Base-by-base conservation (phyloP, 2,797 vertebrate species). In the Semaprochilodus insignis region DNA sequence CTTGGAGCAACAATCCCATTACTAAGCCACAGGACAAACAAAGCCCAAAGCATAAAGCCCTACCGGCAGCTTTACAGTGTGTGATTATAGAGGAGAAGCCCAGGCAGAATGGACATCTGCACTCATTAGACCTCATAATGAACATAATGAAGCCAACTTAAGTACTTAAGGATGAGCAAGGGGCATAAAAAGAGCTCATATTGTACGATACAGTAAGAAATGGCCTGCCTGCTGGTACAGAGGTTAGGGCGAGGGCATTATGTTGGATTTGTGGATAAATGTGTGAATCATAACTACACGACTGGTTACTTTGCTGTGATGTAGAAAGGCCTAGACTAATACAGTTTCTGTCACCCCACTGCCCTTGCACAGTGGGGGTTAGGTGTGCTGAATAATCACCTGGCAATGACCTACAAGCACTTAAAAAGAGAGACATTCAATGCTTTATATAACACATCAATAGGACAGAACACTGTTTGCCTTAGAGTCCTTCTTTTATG, bases 101-200 rank as follows among this genome's bases (percentile, higher is more conserved):
- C 19, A 66, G 40, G 27, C 25, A 82, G 19, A 31, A 63, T 8
- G 6, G 71, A 54, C 25, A 59, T 54, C 74, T 60, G 80, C 69
- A 40, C 80, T 76, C 65, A 83, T 81, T 80, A 78, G 52, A 77
- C 72, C 62, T 82, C 74, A 69, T 74, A 74, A 85, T 74, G 44
- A 27, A 72, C 74, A 69, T 74, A 77, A 85, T 74, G 44, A 27
- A 72, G 52, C 48, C n/a, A 66, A 77, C 76, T 36, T 34, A 78
- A 73, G 60, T 21, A 25, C 74, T 78, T 69, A 51, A 76, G 23
- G 34, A 74, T 80, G 59, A 80, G 19, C 57, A 81, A 4, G 31
- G 72, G 27, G 65, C 59, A 79, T 71, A 81, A 23, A 34, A 31
- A 10, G 27, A 76, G 11, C 54, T 21, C 19, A 6, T 57, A 55